Conservation (phyloP, 2,888 invertebrate species). For the Cetonia aurata region DNA sequence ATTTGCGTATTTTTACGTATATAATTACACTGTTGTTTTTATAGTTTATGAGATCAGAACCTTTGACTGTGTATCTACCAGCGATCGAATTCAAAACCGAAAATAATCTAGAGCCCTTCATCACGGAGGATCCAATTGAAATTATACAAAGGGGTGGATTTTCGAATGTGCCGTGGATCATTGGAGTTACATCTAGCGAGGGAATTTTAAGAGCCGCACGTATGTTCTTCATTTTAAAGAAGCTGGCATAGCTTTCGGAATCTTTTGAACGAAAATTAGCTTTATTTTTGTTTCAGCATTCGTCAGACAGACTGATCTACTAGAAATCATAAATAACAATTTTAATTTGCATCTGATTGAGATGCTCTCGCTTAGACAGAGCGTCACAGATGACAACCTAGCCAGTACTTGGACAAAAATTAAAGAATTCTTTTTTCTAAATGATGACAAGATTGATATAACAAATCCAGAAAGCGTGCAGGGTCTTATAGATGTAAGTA, state of each 20-base stretch:
- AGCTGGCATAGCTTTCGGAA: no score
- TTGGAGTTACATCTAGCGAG: conserved; percentile 67
- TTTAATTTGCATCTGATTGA: conserved; percentile 55
- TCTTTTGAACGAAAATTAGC: not conserved
- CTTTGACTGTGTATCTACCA: conserved; percentile 66
- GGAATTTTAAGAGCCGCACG: conserved; percentile 67
- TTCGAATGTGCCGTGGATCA: conserved; percentile 67
- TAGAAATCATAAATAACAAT: conserved; percentile 53
- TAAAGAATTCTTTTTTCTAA: conserved; percentile 55
- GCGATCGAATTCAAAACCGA: conserved; percentile 64
- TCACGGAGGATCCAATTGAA: conserved; percentile 65
- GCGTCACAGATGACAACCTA: conserved; percentile 50
- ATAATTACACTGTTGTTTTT: conserved; percentile 44
- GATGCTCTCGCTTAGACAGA: conserved; percentile 52
- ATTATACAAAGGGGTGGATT: conserved; percentile 64
- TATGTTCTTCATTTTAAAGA: conserved; percentile 52
- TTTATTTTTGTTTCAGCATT: conserved; percentile 52
- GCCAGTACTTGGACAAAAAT: conserved; percentile 52
- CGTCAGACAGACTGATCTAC: conserved; percentile 50
- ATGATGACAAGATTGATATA: conserved; percentile 31
- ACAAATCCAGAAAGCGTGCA: conserved; percentile 50
- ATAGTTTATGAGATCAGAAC: conserved; percentile 69
- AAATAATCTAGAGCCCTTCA: conserved; percentile 64
- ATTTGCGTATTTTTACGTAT: not conserved
- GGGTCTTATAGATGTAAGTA: conserved; percentile 59